Evolutionary conservation across 2,113 vertebrate genomes (phyloP), one percentile per base, ranked within the genome.

Genomic region (Amphiprion ocellaris): DNA sequence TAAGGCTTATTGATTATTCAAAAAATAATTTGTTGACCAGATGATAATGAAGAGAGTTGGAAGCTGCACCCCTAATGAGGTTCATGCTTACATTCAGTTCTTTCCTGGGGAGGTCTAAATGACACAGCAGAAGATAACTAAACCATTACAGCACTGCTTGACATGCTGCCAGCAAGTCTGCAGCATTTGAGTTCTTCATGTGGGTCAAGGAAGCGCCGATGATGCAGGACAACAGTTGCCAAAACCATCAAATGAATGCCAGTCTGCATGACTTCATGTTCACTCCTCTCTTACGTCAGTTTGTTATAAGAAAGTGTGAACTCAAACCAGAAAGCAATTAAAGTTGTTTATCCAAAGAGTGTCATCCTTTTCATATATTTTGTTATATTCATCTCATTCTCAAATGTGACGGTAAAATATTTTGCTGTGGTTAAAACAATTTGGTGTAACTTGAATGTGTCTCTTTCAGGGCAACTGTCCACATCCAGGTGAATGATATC

Each of bases 401-500:
- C 14, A 16, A 49, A 14, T 37, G 8, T 64, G 26, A 10, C 11
- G 50, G 9, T 2, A 28, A n/a, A 28, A 23, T 47, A 21, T 14
- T 37, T 39, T 54, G 33, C 33, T 23, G n/a, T 41, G 23, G 1
- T 24, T 12, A 53, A 69, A 26, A 26, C 2, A 26, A 26, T 26
- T 21, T 21, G 21, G 21, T 21, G 21, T 1, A 3, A 26, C 26
- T 26, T 26, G 26, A 26, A 26, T 30, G 4, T 30, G 11, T 82
- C 15, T 50, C 67, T 60, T 14, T 30, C 93, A 99, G 98, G 91
- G 97, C 98, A 19, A 97, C 96, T 0, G 97, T 99, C 0, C 98
- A 99, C 10, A 99, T 99, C 82, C 98, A 98, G 93, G 98, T 99
- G 86, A 99, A 97, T 0, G 97, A 99, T 1, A 95, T 99, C 68